Evolutionary conservation across 2,797 vertebrate genomes (phyloP).

Genomic region (Lutjanus campechanus): DNA sequence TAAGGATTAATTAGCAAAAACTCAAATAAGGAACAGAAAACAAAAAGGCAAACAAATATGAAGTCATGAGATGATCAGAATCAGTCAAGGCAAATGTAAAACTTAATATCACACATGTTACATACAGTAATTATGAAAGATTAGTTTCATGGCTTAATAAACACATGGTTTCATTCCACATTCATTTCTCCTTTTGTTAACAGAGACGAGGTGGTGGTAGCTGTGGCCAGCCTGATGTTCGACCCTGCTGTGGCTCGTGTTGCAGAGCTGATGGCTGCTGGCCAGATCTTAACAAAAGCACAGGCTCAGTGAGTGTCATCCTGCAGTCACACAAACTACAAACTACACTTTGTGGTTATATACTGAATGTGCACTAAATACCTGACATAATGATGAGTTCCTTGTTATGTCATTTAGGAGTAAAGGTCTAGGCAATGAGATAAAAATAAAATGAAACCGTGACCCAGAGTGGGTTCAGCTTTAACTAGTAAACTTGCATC

Average conservation of each 20-base stretch:
- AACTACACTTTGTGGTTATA: background rate
- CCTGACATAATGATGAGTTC: background rate
- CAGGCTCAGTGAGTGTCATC: constrained; percentile 88
- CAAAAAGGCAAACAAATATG: too few species aligned
- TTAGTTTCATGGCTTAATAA: too few species aligned
- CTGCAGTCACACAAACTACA: background rate
- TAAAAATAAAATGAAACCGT: background rate
- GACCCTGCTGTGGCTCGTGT: constrained; percentile 88
- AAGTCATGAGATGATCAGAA: too few species aligned
- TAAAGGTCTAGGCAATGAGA: background rate
- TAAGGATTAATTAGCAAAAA: too few species aligned
- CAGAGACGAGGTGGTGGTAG: constrained; percentile 88
- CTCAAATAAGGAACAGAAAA: too few species aligned
- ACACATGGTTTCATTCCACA: too few species aligned
- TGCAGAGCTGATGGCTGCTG: constrained; percentile 86
- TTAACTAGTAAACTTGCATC: background rate
- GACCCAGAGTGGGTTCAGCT: background rate
- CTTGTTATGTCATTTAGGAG: background rate
- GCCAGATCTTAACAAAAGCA: constrained; percentile 85
- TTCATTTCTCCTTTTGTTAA: constrained; percentile 23
- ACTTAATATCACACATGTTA: too few species aligned
- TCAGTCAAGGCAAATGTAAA: too few species aligned
- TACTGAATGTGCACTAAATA: background rate
- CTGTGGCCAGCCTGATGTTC: constrained; percentile 90
- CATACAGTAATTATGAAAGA: too few species aligned